Evolutionary conservation across 2,113 vertebrate species (phyloP), one percentile per base, ranked within the genome.

Genomic region (Centropus unirufus): DNA sequence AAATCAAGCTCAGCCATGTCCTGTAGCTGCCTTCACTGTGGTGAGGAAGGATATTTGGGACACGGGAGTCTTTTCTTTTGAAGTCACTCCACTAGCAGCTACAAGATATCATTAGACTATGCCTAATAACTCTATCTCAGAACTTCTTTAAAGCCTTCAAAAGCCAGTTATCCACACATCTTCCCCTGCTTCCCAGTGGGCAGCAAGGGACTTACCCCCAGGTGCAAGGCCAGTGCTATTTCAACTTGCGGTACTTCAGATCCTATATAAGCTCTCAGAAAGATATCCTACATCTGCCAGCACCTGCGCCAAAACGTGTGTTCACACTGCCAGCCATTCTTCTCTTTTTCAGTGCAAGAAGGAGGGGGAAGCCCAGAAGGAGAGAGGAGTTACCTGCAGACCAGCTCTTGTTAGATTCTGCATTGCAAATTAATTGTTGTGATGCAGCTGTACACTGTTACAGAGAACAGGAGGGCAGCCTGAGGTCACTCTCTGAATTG

Each of bases 391-490:
- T 81, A 67, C 51, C 66, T 73, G 44, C 74, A 95, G 69, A 74
- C 20, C 39, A 46, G 55, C 17, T 81, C 61, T 34, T 92, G 9
- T 59, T 78, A 90, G 57, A 94, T 32, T 90, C 47, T 4, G 6
- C 46, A 57, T 75, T 63, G 57, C 73, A 90, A 92, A 93, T 94
- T 73, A 96, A 74, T 83, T 81, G 73, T 83, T 94, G 89, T 90
- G 84, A 54, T 92, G 62, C 84, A 93, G 85, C n/a, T 59, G 59
- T 47, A 68, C 74, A 12, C 51, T 47, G 44, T 36, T 82, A 78
- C 11, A 78, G 18, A 64, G 82, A 87, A 81, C 36, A 74, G 64
- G 61, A 91, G 64, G 47, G 92, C 87, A 96, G 70, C 62, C 52
- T 68, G 74, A 87, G 75, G 93, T 91, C 84, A 68, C 0, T 57